These are phyloP conservation scores for Sclerodermus sp. DNA, from an alignment of 2,888 invertebrate species.

Conservation along the genomic window DNA sequence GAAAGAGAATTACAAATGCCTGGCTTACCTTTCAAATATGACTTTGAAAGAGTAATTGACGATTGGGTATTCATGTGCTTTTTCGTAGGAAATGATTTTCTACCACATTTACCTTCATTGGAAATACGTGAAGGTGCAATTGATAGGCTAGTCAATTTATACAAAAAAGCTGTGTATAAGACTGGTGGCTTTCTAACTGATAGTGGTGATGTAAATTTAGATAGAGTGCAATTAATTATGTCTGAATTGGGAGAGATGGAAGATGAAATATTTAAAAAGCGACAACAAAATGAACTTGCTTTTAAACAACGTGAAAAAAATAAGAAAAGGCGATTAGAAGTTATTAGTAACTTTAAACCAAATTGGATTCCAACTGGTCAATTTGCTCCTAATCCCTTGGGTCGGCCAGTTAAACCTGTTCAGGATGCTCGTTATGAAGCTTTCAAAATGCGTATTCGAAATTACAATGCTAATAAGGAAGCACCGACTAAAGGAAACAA, in stretches of 20 bases:
- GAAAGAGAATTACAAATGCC: slow-evolving; percentile 88
- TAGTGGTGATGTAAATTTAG: slow-evolving; percentile 90
- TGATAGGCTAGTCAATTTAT: slow-evolving; percentile 87
- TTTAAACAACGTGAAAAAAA: slow-evolving; percentile 79
- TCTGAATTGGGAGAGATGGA: slow-evolving; percentile 90
- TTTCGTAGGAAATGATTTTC: slow-evolving; percentile 98
- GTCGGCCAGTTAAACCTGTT: slow-evolving; percentile 61
- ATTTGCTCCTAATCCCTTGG: slow-evolving; percentile 74
- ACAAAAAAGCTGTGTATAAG: slow-evolving; percentile 92
- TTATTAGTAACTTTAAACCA: slow-evolving; percentile 63
- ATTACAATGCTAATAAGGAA: slow-evolving; percentile 38
- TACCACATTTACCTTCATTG: slow-evolving; percentile 96
- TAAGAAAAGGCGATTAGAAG: slow-evolving; percentile 64
- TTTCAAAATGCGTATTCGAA: slow-evolving; percentile 65
- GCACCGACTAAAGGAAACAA: slow-evolving; percentile 32
- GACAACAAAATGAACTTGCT: slow-evolving; percentile 83
- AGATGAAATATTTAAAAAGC: slow-evolving; percentile 93
- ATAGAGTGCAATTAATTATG: slow-evolving; percentile 93
- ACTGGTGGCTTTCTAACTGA: slow-evolving; percentile 95
- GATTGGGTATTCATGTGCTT: slow-evolving; percentile 99
- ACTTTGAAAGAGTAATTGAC: slow-evolving; percentile 93
- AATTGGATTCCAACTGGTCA: slow-evolving; percentile 75
- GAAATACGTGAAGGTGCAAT: slow-evolving; percentile 98
- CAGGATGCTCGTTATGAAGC: slow-evolving; percentile 78
- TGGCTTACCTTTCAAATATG: slow-evolving; percentile 89